phyloP scores from a whole-genome alignment of 2,113 vertebrate genomes.

The Heteronetta atricapilla region DNA sequence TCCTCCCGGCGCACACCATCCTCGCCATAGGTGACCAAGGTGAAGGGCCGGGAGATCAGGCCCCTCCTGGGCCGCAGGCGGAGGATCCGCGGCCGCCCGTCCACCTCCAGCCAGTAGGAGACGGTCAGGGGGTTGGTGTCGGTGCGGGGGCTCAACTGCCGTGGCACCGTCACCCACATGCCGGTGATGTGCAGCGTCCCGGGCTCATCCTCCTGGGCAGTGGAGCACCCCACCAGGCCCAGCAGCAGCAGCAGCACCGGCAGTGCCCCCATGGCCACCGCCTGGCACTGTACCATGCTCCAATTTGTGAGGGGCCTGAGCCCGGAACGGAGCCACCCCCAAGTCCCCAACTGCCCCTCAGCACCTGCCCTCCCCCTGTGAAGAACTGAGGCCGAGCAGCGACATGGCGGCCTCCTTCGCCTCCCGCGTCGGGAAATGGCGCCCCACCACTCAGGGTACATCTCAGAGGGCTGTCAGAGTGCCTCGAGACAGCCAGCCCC shows the following conservation, averaged over 20 bases:
- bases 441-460: not conserved
- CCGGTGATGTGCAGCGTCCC: not conserved
- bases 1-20: conserved; percentile 13
- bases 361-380: not conserved
- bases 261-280: not conserved
- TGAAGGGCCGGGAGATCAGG: conserved; percentile 25
- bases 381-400: accelerated
- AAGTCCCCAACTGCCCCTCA: not conserved
- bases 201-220: accelerated
- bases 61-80: conserved; percentile 31
- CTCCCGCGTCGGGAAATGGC: not conserved
- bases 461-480: accelerated
- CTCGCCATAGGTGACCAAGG: conserved; percentile 52
- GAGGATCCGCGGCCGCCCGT: conserved; percentile 23
- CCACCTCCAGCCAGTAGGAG: conserved; percentile 59
- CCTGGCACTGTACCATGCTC: accelerated
- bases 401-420: accelerated
- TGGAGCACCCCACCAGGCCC: not conserved
- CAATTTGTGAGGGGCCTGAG: not conserved
- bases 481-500: not conserved
- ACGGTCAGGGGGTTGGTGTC: not conserved
- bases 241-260: not conserved
- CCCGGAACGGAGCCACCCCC: not conserved
- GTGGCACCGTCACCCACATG: conserved; percentile 43
- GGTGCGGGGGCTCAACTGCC: not conserved